Evolutionary conservation across 2,888 invertebrate genomes (phyloP), one percentile per base, ranked within the genome.

Genomic region (Dasysyrphus albostriatus): DNA sequence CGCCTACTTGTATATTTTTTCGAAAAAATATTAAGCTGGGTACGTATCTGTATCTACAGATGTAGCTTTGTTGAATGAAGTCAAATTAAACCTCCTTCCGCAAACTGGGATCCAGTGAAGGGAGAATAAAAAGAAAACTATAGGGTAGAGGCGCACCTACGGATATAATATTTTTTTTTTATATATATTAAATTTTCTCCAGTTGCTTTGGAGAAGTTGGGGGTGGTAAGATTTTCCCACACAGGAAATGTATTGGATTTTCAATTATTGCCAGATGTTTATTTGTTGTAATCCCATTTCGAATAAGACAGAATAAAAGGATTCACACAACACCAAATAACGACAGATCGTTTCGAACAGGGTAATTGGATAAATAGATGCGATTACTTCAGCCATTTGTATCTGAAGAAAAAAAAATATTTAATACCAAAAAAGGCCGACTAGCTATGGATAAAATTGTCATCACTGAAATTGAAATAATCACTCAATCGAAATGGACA

Each of bases 191-290:
- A 19, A 19, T 63, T 44, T 42, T 44, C 7, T 3, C 14, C 4
- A 32, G 32, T 65, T 32, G n/a, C 42, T 47, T 32, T 14, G 10
- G 10, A 34, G 7, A 47, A 16, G 32, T n/a, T 65, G 39, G 47
- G 44, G 65, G 65, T 65, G 65, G 44, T 65, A 6, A 7, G 32
- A 9, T 32, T 65, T 65, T 16, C 10, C 24, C 24, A 29, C 12
- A 12, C 65, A 65, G 65, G 34, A 47, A 65, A 65, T 65, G 34
- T 32, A 47, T 65, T 47, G 65, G 65, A 47, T 65, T 65, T 42
- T 65, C 29, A 65, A 65, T 65, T 47, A 65, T n/a, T 47, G 44
- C 65, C 65, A 65, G 65, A 47, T 65, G 65, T 65, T 65, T 37
- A 44, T 29, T 42, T 63, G 24, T 24, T 29, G n/a, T 42, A 42